A percentile compares a stretch with the other conserved stretches of the same genome.
Conservation (phyloP, 2,113 vertebrate species). For the Planiliza haematocheilus region DNA sequence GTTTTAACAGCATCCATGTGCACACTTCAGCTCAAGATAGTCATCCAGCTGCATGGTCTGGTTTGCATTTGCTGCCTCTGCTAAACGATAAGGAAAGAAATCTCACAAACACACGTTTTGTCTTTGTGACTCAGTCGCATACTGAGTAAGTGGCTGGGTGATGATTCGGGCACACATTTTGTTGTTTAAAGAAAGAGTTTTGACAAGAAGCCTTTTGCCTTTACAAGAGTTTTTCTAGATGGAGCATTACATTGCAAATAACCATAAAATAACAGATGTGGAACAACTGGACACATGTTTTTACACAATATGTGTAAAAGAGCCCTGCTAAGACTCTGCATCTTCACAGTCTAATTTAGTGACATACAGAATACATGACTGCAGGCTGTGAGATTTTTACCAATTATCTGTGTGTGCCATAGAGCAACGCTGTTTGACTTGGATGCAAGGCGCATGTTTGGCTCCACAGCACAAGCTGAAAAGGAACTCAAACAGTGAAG, state of each 20-base stretch:
- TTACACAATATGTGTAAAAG: constrained; percentile 37
- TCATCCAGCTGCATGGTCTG: constrained; percentile 11
- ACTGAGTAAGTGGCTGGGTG: constrained; percentile 5
- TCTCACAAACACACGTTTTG: constrained; percentile 1
- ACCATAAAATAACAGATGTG: constrained; percentile 11
- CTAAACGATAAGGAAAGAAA: constrained; percentile 13
- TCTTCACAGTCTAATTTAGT: constrained; percentile 59
- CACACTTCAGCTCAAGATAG: constrained; percentile 16
- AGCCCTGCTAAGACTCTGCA: constrained; percentile 30
- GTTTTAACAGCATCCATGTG: constrained; percentile 20
- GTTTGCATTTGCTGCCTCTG: constrained; percentile 13
- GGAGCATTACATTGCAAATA: constrained; percentile 19
- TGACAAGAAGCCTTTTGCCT: constrained; percentile 4
- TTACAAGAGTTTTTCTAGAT: constrained; percentile 2
- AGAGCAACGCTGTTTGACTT: constrained; percentile 56
- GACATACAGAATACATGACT: constrained; percentile 54
- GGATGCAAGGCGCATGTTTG: constrained; percentile 40
- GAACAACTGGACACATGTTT: constrained; percentile 37
- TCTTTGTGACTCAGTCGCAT: constrained; percentile 14
- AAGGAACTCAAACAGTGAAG: constrained; percentile 22
- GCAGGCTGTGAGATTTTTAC: constrained; percentile 56
- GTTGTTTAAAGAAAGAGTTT: not conserved
- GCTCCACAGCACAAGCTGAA: constrained; percentile 34
- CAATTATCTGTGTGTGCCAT: constrained; percentile 57
- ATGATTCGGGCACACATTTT: constrained; percentile 21